Percentiles rank a stretch among this genome's conserved stretches.
Evolutionary conservation across 2,797 vertebrate species (phyloP).

Genomic region (Buphagus erythrorhynchus): DNA sequence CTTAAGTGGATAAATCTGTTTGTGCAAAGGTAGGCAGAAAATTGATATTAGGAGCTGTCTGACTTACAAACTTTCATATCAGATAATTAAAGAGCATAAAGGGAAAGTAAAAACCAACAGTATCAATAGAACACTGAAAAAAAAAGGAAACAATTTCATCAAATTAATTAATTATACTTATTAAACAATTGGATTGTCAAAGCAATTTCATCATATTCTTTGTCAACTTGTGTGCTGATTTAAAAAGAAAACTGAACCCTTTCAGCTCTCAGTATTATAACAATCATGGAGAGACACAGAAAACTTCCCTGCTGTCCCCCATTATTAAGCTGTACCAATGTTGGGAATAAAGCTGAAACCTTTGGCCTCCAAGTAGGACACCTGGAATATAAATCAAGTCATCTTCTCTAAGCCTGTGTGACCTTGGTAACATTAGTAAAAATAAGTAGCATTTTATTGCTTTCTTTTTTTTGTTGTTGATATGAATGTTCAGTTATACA

Average conservation of each 20-base stretch:
- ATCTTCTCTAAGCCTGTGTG: not conserved
- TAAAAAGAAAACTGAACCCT: not conserved
- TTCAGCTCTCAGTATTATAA: not conserved
- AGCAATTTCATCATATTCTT: not conserved
- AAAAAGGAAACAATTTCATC: not conserved
- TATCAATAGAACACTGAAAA: not conserved
- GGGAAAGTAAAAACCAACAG: not conserved
- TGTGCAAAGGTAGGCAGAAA: not conserved
- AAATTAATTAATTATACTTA: not conserved
- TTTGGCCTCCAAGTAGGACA: not conserved
- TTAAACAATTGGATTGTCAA: not conserved
- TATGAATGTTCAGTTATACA: not conserved
- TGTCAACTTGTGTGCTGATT: not conserved
- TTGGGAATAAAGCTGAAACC: not conserved
- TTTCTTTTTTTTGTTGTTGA: not conserved
- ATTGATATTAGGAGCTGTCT: not conserved
- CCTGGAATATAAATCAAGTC: not conserved
- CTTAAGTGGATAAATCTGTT: not conserved
- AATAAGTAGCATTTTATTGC: not conserved
- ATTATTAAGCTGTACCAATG: not conserved
- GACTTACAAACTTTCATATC: not conserved
- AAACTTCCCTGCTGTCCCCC: not conserved
- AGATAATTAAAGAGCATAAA: not conserved
- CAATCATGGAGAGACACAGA: not conserved
- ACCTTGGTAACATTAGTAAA: not conserved